phyloP scores from a whole-genome alignment of 2,888 invertebrate genomes.

The Synergus umbraculus region DNA sequence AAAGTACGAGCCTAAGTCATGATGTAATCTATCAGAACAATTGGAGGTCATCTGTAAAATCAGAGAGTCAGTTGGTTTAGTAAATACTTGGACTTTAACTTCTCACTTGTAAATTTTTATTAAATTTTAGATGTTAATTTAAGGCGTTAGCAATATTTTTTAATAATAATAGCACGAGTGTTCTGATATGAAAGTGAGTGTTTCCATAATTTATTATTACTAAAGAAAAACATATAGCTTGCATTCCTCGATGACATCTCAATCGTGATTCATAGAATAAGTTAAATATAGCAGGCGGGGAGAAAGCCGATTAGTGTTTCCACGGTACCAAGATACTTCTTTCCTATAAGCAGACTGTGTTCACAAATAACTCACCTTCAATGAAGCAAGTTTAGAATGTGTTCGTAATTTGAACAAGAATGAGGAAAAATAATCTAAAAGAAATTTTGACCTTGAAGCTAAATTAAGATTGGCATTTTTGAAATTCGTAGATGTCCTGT shows the following conservation, averaged over 20 bases:
- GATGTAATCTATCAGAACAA: conserved; percentile 9
- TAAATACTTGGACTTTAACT: not conserved
- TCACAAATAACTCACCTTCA: conserved; percentile 10
- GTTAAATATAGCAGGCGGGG: conserved; percentile 21
- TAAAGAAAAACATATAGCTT: not conserved
- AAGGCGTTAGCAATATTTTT: not conserved
- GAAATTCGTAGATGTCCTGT: not conserved
- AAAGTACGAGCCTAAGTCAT: not conserved
- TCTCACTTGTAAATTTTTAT: not conserved
- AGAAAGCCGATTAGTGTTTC: conserved; percentile 26
- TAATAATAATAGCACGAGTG: not conserved
- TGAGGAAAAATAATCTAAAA: not conserved
- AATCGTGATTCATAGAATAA: conserved; percentile 31
- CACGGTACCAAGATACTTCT: conserved; percentile 1
- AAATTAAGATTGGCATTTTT: not conserved
- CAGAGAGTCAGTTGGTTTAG: not conserved
- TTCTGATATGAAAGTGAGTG: not conserved
- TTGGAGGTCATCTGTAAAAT: not conserved
- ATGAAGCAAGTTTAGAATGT: not conserved
- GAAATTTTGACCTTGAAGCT: not conserved
- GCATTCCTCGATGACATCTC: conserved; percentile 24
- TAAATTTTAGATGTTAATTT: not conserved
- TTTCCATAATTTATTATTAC: not conserved
- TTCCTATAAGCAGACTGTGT: not conserved
- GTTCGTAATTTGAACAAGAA: not conserved